Percentiles rank a stretch among this genome's conserved stretches.
Evolutionary conservation across 2,113 vertebrate species (phyloP).

Genomic region (Odobenus rosmarus): DNA sequence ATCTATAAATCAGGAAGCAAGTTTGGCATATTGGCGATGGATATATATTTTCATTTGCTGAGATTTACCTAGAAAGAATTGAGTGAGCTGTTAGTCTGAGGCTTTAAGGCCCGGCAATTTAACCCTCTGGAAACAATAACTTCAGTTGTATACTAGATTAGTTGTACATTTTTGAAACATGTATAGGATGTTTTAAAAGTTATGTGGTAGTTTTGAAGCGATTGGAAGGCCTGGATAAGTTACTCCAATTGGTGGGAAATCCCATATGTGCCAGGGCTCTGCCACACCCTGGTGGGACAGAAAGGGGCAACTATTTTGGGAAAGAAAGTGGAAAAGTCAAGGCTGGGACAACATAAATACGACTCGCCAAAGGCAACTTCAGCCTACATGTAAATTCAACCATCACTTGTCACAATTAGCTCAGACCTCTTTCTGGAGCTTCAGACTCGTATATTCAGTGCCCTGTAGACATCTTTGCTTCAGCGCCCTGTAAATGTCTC

Average conservation of each 20-base stretch:
- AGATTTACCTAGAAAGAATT: not conserved
- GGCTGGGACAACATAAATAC: not conserved
- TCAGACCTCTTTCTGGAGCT: not conserved
- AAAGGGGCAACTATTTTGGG: not conserved
- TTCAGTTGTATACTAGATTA: not conserved
- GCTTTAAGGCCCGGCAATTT: not conserved
- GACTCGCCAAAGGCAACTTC: not conserved
- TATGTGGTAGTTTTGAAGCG: not conserved
- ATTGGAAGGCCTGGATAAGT: not conserved
- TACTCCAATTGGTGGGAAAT: not conserved
- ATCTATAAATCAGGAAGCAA: not conserved
- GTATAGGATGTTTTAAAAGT: not conserved
- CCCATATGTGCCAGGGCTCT: rapidly evolving
- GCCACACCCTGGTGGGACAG: rapidly evolving
- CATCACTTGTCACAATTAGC: not conserved
- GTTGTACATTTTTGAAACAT: not conserved
- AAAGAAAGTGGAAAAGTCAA: not conserved
- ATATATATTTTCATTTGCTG: not conserved
- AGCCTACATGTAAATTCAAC: not conserved
- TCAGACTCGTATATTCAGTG: not conserved
- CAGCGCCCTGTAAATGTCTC: not conserved
- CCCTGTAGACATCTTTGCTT: not conserved
- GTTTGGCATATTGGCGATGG: rapidly evolving
- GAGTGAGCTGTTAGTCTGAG: not conserved
- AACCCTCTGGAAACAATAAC: not conserved